Evolutionary conservation across 2,888 invertebrate genomes (phyloP).

Genomic region (Orthonychiurus folsomi): DNA sequence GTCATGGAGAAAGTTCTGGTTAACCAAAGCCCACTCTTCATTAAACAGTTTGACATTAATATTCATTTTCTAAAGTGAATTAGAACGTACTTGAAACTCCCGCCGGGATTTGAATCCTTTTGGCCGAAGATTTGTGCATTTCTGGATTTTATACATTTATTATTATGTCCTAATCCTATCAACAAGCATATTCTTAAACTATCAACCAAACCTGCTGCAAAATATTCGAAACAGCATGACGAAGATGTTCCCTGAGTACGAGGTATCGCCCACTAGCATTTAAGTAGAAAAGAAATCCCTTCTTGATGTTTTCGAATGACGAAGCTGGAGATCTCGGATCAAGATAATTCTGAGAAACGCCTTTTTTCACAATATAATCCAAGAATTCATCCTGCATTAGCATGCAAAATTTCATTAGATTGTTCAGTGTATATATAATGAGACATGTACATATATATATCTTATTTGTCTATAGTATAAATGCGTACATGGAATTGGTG

Average conservation of each 20-base stretch:
- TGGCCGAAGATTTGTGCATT: constrained; percentile 18
- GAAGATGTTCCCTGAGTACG: constrained; percentile 28
- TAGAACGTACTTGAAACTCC: constrained; percentile 26
- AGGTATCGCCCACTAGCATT: constrained; percentile 33
- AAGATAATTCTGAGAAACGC: neutral
- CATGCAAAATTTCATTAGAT: neutral
- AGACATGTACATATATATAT: too few relatives aligned
- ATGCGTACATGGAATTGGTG: constrained; percentile 33
- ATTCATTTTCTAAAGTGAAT: too few relatives aligned
- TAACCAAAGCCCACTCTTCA: too few relatives aligned
- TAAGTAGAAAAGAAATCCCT: constrained; percentile 33
- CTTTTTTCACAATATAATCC: constrained; percentile 8
- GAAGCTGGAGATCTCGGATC: constrained; percentile 17
- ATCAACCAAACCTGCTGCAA: too few relatives aligned
- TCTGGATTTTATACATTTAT: too few relatives aligned
- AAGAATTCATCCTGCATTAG: neutral
- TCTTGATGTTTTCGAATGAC: constrained; percentile 27
- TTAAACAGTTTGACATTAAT: too few relatives aligned
- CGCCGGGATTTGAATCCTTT: constrained; percentile 22
- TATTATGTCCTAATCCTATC: too few relatives aligned
- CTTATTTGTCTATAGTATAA: too few relatives aligned
- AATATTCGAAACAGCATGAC: constrained; percentile 25
- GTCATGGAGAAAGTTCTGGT: constrained; percentile 32
- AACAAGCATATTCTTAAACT: too few relatives aligned
- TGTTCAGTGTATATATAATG: too few relatives aligned